Base-by-base conservation (phyloP, 2,888 invertebrate species). In the Autographa pulchrina region DNA sequence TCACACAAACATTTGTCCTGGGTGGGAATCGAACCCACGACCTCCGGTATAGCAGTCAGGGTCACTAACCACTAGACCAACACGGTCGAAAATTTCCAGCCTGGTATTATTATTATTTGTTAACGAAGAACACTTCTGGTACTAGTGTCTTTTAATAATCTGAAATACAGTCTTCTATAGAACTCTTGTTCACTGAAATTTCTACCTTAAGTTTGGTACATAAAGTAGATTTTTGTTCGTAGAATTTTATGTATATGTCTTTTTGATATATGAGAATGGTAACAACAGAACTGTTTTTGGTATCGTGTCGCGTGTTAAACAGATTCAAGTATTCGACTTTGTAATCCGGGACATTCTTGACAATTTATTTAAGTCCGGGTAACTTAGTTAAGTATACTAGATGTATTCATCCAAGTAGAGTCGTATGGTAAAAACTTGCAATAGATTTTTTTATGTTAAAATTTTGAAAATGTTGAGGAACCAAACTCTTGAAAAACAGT, bases 281-380 rank as follows among this genome's bases (percentile, higher is more conserved):
- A 77, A 75, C 67, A 80, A 83, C 32, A 72, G 68, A 69, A 80
- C 78, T 68, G 81, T 81, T 82, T 82, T 82, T 81, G 75, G 72
- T 71, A 70, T 63, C 62, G 74, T 73, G 78, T 75, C 68, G 75
- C 63, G 74, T 83, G 83, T 71, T 72, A 78, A 74, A 75, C 60
- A 78, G 66, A 78, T 82, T 81, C 78, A 74, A 80, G 78, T 71
- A 78, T 80, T 82, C 70, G 74, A 72, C 64, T 78, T 52, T 18
- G 67, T 78, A 74, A 74, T 69, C 71, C 65, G 67, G 62, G 58
- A 72, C 74, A 75, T 80, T 82, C 74, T 71, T 79, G 76, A 72
- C 60, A 61, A 76, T 74, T 70, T 74, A 76, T 81, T 70, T 77
- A 70, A 54, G 59, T 65, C 8, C 11, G 63, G 38, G 58, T 62